Conservation (phyloP, 2,888 invertebrate genomes). For the Limulus polyphemus region DNA sequence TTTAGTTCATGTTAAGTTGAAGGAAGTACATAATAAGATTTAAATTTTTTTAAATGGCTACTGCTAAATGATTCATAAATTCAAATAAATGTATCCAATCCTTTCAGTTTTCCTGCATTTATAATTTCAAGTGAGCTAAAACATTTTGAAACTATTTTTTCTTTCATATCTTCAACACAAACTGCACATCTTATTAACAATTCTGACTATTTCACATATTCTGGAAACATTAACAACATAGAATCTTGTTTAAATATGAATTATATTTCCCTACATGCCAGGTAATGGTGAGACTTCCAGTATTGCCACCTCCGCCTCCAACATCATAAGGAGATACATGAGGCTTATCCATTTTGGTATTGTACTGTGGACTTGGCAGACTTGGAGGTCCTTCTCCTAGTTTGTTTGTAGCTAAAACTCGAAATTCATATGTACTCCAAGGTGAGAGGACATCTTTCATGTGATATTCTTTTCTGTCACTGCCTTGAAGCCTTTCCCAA, state of each 20-base stretch:
- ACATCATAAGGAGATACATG: slow-evolving; percentile 63
- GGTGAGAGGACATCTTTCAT: slow-evolving; percentile 50
- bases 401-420: slow-evolving; percentile 73
- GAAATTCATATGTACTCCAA: slow-evolving; percentile 79
- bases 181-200: no score
- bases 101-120: no score
- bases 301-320: slow-evolving; percentile 88
- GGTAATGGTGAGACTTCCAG: slow-evolving; percentile 79
- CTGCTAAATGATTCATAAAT: no score
- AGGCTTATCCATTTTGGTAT: slow-evolving; percentile 67
- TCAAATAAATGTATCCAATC: no score
- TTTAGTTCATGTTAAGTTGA: no score
- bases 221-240: not conserved
- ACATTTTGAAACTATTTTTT: no score
- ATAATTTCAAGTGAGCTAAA: no score
- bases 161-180: not conserved
- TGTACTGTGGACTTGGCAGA: slow-evolving; percentile 69
- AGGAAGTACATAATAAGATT: no score
- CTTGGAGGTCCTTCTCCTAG: slow-evolving; percentile 69
- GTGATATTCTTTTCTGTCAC: slow-evolving; percentile 14
- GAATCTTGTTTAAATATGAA: not conserved
- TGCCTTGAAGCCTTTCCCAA: slow-evolving; percentile 6
- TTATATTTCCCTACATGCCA: slow-evolving; percentile 48
- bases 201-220: not conserved
- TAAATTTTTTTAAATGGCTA: no score